Percentiles rank a stretch among this genome's conserved stretches.
phyloP scores from a whole-genome alignment of 2,888 invertebrate genomes.

The Acleris laterana region DNA sequence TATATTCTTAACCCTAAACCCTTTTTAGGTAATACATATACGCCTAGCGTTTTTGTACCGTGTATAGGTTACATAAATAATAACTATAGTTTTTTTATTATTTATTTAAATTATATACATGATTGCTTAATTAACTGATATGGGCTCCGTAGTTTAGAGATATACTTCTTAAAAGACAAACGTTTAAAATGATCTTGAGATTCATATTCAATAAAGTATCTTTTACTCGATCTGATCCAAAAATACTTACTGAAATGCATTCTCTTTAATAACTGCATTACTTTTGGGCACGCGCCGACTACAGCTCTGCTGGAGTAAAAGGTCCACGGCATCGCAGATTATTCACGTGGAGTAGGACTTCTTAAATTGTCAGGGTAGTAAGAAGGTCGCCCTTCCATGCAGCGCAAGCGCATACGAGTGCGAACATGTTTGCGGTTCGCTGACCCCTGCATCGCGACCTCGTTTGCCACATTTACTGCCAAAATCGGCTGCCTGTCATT shows the following conservation, averaged over 20 bases:
- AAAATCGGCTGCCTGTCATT: conserved; percentile 44
- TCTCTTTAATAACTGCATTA: conserved; percentile 36
- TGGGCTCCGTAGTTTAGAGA: too few species aligned
- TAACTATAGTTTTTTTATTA: too few species aligned
- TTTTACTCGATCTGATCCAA: neutral
- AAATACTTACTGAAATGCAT: conserved; percentile 31
- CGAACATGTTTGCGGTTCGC: conserved; percentile 63
- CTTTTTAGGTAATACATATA: too few species aligned
- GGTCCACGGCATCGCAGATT: conserved; percentile 40
- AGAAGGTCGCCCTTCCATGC: conserved; percentile 47
- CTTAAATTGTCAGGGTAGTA: conserved; percentile 43
- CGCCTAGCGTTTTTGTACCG: too few species aligned
- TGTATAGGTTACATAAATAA: too few species aligned
- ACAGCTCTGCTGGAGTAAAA: conserved; percentile 41
- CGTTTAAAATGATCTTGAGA: neutral
- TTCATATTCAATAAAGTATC: neutral
- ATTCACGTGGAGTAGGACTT: conserved; percentile 40
- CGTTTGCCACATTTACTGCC: conserved; percentile 50
- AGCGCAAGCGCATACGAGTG: conserved; percentile 56
- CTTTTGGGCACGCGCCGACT: conserved; percentile 44
- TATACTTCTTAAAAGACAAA: too few species aligned
- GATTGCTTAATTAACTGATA: too few species aligned
- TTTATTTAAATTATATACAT: too few species aligned
- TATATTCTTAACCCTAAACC: too few species aligned
- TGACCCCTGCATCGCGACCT: conserved; percentile 59